Evolutionary conservation across 2,113 vertebrate genomes (phyloP), one percentile per base, ranked within the genome.

Genomic region (Stictonetta naevosa): DNA sequence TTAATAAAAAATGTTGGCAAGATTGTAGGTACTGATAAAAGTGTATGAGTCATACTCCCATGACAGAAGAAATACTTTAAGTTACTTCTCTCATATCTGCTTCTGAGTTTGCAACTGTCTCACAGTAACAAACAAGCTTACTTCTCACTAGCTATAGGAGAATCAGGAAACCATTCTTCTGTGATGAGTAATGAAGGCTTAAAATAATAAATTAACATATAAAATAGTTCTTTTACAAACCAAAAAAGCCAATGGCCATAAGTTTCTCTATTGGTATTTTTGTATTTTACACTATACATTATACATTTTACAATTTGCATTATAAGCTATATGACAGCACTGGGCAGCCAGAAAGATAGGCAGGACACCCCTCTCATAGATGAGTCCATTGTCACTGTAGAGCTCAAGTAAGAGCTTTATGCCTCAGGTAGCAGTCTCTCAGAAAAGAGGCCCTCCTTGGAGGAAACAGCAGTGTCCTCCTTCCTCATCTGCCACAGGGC

Each of bases 61-160:
- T 60, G 68, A 86, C 33, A 83, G 55, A 76, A 88, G 75, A 81
- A 55, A 48, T 11, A 28, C 29, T 81, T 56, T 14, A 48, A 73
- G 40, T 56, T 44, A 64, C 53, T 86, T 46, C 20, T 95, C 36
- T 92, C 6, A 5, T 63, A 28, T 82, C 53, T 95, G 40, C 10
- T 83, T 91, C 74, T 29, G 3, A 79, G 34, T 67, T 73, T 31
- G 15, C 66, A 86, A 36, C 93, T 83, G 83, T 10, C 16, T 88
- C 2, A 64, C 33, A 77, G 25, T 56, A 73, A 92, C 89, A 86
- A 94, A 96, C 83, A 53, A 74, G 91, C 23, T 78, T 80, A 92
- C 26, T 78, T 83, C 75, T 74, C 34, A 42, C 25, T 29, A 58
- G 9, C 9, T 83, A 83, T 64, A 83, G 42, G 42, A 86, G 64